Conservation (phyloP, 1,140 invertebrate genomes). For the Drosophila bipectinata region DNA sequence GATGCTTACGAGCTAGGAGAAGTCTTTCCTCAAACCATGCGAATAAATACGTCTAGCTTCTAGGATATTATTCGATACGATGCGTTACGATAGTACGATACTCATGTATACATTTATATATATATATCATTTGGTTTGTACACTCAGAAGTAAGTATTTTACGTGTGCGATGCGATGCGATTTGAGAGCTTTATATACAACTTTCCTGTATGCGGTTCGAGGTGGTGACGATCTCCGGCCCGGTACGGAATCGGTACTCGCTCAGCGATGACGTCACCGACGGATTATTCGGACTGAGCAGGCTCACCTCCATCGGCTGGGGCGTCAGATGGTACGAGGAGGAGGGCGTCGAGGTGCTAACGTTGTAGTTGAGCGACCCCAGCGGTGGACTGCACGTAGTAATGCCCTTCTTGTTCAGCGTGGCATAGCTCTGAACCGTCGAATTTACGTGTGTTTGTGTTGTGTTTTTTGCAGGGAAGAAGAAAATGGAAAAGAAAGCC, state of each 20-base stretch:
- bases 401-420: constrained; percentile 82
- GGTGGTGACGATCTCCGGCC: constrained; percentile 91
- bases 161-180: constrained; percentile 13
- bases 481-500: constrained; percentile 12
- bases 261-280: constrained; percentile 86
- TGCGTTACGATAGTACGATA: constrained; percentile 53
- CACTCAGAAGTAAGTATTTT: constrained; percentile 62
- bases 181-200: constrained; percentile 89
- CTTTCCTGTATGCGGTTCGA: constrained; percentile 93
- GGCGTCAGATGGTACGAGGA: constrained; percentile 81
- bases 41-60: constrained; percentile 67
- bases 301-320: constrained; percentile 83
- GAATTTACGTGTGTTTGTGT: not conserved
- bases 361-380: constrained; percentile 66
- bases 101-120: constrained; percentile 42
- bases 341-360: constrained; percentile 75
- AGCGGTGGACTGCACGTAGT: constrained; percentile 82
- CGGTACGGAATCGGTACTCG: constrained; percentile 87
- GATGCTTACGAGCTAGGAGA: constrained; percentile 71
- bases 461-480: constrained; percentile 2
- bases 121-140: constrained; percentile 53
- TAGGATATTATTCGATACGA: constrained; percentile 68
- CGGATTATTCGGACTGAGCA: constrained; percentile 83
- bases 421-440: constrained; percentile 79
- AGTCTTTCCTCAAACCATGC: constrained; percentile 82